phyloP scores from a whole-genome alignment of 2,888 invertebrate genomes.

The Pseudoips prasinana region DNA sequence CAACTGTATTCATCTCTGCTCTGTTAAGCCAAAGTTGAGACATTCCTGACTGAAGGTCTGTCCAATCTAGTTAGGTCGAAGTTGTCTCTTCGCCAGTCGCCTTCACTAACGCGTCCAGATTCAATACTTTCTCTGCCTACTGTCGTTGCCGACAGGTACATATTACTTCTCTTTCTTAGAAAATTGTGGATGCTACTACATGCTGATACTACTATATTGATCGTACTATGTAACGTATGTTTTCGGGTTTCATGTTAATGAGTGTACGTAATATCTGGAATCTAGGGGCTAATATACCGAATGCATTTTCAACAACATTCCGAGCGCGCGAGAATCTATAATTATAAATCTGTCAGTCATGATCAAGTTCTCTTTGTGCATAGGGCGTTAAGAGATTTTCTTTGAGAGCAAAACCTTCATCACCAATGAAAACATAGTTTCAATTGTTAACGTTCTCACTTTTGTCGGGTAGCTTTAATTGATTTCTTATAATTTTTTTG shows the following conservation, averaged over 20 bases:
- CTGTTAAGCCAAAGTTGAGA: constrained; percentile 9
- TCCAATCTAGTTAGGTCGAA: constrained; percentile 7
- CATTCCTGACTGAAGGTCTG: constrained; percentile 7
- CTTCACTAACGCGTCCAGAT: constrained; percentile 6
- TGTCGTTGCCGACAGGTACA: background rate
- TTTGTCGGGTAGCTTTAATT: constrained; percentile 10
- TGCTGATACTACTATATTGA: too few relatives aligned
- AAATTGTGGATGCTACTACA: constrained; percentile 10
- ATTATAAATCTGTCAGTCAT: constrained; percentile 18
- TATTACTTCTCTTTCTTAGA: constrained; percentile 11
- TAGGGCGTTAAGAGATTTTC: constrained; percentile 17
- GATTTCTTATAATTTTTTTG: constrained; percentile 6
- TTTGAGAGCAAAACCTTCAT: constrained; percentile 12
- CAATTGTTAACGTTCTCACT: constrained; percentile 13
- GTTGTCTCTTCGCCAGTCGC: constrained; percentile 10
- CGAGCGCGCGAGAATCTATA: constrained; percentile 16
- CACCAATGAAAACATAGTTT: constrained; percentile 16
- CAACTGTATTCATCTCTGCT: constrained; percentile 13
- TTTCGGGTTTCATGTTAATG: constrained; percentile 12
- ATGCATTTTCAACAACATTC: constrained; percentile 12
- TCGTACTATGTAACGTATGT: constrained; percentile 8
- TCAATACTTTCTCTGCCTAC: constrained; percentile 9
- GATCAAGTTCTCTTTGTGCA: constrained; percentile 15
- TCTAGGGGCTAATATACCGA: constrained; percentile 12
- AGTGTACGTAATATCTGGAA: constrained; percentile 11